Percentiles rank a stretch among this genome's conserved stretches.
These are phyloP conservation scores for Centropyge bicolor DNA, from an alignment of 2,797 vertebrate genomes.

Conservation along the genomic window DNA sequence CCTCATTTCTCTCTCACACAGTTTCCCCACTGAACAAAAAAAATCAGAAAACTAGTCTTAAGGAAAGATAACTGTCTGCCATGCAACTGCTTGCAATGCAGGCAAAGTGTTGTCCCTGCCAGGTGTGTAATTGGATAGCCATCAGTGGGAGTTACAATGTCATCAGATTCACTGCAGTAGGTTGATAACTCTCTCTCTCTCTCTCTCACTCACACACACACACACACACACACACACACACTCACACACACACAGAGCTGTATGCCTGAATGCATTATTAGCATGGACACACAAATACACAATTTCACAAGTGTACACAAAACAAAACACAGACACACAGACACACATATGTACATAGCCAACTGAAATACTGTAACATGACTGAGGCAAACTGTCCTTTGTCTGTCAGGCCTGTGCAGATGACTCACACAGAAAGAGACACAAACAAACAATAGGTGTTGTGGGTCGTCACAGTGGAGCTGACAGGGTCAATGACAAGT, in stretches of 20 bases:
- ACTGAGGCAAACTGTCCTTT: slow-evolving; percentile 31
- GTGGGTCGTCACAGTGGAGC: slow-evolving; percentile 8
- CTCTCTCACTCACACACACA: neutral
- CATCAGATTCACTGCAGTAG: slow-evolving; percentile 32
- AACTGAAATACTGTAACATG: neutral
- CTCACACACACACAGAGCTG: too few relatives aligned
- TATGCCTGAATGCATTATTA: neutral
- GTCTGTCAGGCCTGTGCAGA: slow-evolving; percentile 21
- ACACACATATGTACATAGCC: too few relatives aligned
- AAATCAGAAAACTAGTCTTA: neutral
- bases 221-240: too few relatives aligned
- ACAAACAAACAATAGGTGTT: slow-evolving; percentile 44
- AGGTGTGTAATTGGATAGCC: slow-evolving; percentile 32
- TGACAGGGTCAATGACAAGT: slow-evolving; percentile 46
- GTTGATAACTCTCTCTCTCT: slow-evolving; percentile 1
- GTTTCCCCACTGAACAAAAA: neutral
- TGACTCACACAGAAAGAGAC: slow-evolving; percentile 35
- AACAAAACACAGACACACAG: neutral
- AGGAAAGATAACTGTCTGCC: neutral
- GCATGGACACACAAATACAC: slow-evolving; percentile 4
- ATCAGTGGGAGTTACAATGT: slow-evolving; percentile 28
- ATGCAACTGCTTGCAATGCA: neutral
- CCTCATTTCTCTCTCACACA: neutral
- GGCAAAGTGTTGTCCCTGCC: neutral
- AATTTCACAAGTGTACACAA: neutral